Base-by-base conservation (phyloP, 2,113 vertebrate species). In the Catharus bicknelli region DNA sequence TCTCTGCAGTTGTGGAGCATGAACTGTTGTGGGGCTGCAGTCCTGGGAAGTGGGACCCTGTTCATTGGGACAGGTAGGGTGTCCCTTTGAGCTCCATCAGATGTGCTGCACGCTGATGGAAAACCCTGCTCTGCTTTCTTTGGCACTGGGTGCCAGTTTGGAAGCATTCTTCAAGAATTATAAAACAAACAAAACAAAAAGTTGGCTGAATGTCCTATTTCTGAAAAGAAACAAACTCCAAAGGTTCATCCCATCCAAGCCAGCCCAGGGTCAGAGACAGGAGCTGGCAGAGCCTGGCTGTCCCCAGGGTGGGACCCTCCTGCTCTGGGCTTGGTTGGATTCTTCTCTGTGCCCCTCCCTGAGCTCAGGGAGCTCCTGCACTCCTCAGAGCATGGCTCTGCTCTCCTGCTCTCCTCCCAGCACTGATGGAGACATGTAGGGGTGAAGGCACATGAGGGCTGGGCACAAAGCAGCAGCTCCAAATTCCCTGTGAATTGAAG, bases 31-130 rank as follows among this genome's bases (percentile, higher is more conserved):
- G 85, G 75, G 75, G 50, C 42, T 87, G 14, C 47, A 74, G 13
- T 11, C 22, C 42, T 94, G 94, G 93, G 86, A 95, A 92, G n/a
- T 89, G 57, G 74, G 79, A 68, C 59, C 66, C 27, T 82, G 57
- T 64, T 78, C 32, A 77, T 89, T 89, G 91, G 81, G 77, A 48
- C 78, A 92, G 81, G 81, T 92, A 92, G 86, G 64, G 38, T 48
- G 53, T 36, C 29, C 48, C 43, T n/a, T 0, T 82, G 77, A 87
- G 79, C 58, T 76, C 84, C 45, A 42, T 67, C 25, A 77, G 61
- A 38, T 55, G 51, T 74, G 36, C 36, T 86, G 74, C 53, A 87
- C 69, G 82, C 72, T 67, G 83, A 92, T 93, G 84, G 84, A 94
- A 92, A 94, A 77, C 80, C 63, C 40, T 32, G 29, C 55, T 90